Percentiles rank a stretch among this genome's conserved stretches.
These are phyloP conservation scores for Pseudomyrmex sp. DNA, from an alignment of 1,140 invertebrate species.

Conservation along the genomic window DNA sequence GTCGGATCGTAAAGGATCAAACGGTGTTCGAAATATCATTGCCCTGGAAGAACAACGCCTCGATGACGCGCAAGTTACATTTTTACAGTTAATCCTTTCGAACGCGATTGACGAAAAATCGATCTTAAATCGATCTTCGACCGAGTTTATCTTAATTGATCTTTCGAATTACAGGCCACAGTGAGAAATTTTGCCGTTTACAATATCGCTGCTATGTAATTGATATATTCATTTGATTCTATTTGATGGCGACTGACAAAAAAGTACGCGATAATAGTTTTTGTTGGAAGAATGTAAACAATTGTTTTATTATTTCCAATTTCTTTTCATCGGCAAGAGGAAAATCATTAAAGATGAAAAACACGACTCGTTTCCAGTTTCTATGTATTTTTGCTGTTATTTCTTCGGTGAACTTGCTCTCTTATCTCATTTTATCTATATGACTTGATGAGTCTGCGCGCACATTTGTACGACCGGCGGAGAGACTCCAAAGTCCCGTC, in stretches of 20 bases:
- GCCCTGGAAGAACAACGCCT: slow-evolving; percentile 14
- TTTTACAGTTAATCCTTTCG: slow-evolving; percentile 59
- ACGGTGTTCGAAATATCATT: slow-evolving; percentile 30
- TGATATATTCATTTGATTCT: slow-evolving; percentile 1
- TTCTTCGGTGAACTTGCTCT: too few species aligned
- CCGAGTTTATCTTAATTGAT: slow-evolving; percentile 49
- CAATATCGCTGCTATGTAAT: slow-evolving; percentile 30
- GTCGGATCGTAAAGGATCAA: not conserved
- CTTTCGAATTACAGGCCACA: not conserved
- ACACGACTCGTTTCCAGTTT: not conserved
- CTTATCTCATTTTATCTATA: too few species aligned
- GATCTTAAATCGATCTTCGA: slow-evolving; percentile 41
- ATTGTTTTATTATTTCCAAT: not conserved
- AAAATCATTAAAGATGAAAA: not conserved
- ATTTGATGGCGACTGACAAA: not conserved
- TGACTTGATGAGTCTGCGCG: too few species aligned
- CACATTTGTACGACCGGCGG: not conserved
- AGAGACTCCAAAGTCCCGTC: not conserved
- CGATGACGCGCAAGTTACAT: slow-evolving; percentile 19
- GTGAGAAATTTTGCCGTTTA: slow-evolving; percentile 25
- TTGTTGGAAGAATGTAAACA: not conserved
- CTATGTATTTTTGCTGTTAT: too few species aligned
- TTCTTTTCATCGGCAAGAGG: not conserved
- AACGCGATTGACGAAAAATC: slow-evolving; percentile 45
- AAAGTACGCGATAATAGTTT: not conserved